Evolutionary conservation across 2,888 invertebrate genomes (phyloP), one percentile per base, ranked within the genome.

Genomic region (Epiblema foenella): DNA sequence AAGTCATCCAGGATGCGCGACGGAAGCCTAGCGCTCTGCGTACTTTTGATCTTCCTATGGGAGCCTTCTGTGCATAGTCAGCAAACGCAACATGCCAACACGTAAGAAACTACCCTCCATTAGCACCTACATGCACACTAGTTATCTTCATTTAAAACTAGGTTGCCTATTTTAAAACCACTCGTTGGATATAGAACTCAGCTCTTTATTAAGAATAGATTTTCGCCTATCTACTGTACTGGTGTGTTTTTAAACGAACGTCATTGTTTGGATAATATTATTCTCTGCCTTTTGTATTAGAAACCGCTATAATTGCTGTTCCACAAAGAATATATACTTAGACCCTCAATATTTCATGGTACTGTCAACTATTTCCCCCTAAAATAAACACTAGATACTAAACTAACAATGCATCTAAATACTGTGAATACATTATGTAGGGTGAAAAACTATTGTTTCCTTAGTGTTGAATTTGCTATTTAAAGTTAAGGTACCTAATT

Each of bases 31-130:
- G 77, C 81, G 68, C 75, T 91, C 69, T 68, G 90, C 73, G 79
- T 89, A 81, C 82, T 85, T 75, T 80, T 92, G 64, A 79, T 90
- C 70, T 78, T 89, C 76, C 74, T 88, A 71, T 89, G 90, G 20
- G 87, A 89, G 42, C 82, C 79, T 62, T 86, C 90, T 52, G 90
- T 91, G 39, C 87, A 85, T 85, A 88, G 83, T 20, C 64, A 77
- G 65, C 73, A 52, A 68, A 68, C 70, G 73, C 52, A 64, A 54
- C 52, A 69, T 67, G 73, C 84, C 66, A 86, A 88, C 77, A 84
- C 83, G 89, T 89, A 80, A 88, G 89, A 73, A 74, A 59, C 46
- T 70, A 65, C 59, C 52, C 39, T 51, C 9, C 59, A 70, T 65
- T 70, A 73, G 63, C n/a, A n/a, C 24, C 18, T 33, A 49, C 15